These are phyloP conservation scores for Orchestia grillus DNA, from an alignment of 1,140 invertebrate genomes.

Conservation along the genomic window DNA sequence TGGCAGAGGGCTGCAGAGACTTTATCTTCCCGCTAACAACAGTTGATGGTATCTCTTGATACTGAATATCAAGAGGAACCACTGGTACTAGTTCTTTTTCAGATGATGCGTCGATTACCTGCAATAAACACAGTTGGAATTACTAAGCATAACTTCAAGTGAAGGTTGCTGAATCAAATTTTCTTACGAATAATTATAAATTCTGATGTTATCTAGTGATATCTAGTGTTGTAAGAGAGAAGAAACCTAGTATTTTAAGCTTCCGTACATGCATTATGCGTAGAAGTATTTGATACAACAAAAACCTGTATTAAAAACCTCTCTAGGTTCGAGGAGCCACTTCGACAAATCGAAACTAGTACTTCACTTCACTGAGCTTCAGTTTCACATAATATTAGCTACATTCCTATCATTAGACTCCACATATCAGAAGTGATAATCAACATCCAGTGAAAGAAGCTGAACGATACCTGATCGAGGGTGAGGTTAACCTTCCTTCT, in stretches of 20 bases:
- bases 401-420: not conserved
- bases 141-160: not conserved
- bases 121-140: not conserved
- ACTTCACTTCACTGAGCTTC: not conserved
- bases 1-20: not conserved
- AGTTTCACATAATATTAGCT: not conserved
- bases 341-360: not conserved
- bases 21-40: not conserved
- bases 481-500: conserved; percentile 46
- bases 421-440: not conserved
- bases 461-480: not conserved
- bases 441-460: not conserved
- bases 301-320: not conserved
- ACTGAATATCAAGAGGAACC: not conserved
- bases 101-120: not conserved
- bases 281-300: not conserved
- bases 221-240: not conserved
- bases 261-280: not conserved
- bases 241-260: not conserved
- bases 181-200: not conserved
- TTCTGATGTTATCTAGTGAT: not conserved
- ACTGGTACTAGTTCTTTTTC: not conserved
- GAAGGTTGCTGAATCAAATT: not conserved
- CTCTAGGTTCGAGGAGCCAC: not conserved
- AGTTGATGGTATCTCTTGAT: conserved; percentile 31